Evolutionary conservation across 2,113 vertebrate species (phyloP), one percentile per base, ranked within the genome.

Genomic region (Pituophis catenifer): DNA sequence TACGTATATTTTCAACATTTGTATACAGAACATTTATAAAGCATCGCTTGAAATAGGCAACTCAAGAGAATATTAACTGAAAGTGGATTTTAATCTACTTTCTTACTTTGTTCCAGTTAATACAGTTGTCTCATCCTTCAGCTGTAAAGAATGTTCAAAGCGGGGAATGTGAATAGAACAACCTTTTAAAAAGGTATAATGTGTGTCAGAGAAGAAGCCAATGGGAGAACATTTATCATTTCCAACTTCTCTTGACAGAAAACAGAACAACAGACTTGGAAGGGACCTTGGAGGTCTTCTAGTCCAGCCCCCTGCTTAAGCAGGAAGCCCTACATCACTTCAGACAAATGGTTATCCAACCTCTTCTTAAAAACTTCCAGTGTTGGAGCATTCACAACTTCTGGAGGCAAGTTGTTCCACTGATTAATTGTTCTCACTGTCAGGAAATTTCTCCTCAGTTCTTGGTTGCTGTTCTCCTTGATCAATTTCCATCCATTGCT

Each of bases 1-100:
- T 57, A 94, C 8, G 85, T 93, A 17, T 96, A 95, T 97, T 97
- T 97, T 97, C 93, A 92, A 86, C 89, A 62, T 54, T 94, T 94
- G 92, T 89, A 93, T 95, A 94, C 90, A 92, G 93, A 75, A 88
- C 90, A 44, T 94, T 95, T 92, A 96, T 91, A 90, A 94, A 92
- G 92, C 96, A 95, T 92, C 92, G 89, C 96, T 65, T 62, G 89
- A 89, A 97, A 87, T 85, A 85, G 94, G 93, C 90, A 59, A 93
- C 50, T 91, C 91, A 2, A 85, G 59, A 55, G 88, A 48, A 94
- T 48, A 62, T 55, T 48, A 21, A 92, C 90, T 93, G 87, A 55
- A 91, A 90, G 90, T 13, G 90, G 48, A 55, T 92, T 92, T 92
- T 3, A 90, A 58, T 95, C 33, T 92, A 23, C 93, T 89, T 81